Evolutionary conservation across 2,797 vertebrate genomes (phyloP), one percentile per base, ranked within the genome.

Genomic region (Enteromius afrohamiltoni): DNA sequence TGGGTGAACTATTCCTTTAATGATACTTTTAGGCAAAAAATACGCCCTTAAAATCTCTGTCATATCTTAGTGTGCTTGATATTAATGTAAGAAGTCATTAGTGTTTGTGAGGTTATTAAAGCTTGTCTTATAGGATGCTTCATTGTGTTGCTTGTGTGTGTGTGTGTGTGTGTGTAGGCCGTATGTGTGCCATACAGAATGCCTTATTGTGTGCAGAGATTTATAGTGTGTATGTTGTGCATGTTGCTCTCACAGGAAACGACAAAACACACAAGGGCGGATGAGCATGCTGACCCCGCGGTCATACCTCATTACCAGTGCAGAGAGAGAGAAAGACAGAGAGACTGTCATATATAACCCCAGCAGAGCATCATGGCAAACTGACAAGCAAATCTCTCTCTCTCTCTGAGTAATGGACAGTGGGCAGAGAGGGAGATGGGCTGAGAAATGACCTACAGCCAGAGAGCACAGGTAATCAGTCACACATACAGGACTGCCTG

Each of bases 401-500:
- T 37, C 9, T 31, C 11, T 58, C 60, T 85, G 83, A 84, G 78
- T 83, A 82, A 88, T 85, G 83, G 80, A 83, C 80, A 79, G 70
- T 85, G 83, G 83, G 60, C 47, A 85, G 81, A 85, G 67, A 73
- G 76, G 70, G 85, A 89, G 86, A 88, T 82, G 86, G 84, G 74
- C 85, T 89, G 81, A 86, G 79, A 80, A 86, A 87, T 80, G 83
- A 87, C 76, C 85, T 71, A 79, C 76, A 87, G 70, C 86, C 53
- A 55, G 65, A 83, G 81, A 85, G 70, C 67, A 65, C 80, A 85
- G 86, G 86, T 85, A 82, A 89, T 89, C 85, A 77, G 64, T 89
- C 87, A 86, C 53, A 73, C 76, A 73, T 80, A 83, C 71, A n/a
- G n/a, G n/a, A 53, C 26, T 51, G 55, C 8, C 78, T 70, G 74